Evolutionary conservation across 2,797 vertebrate species (phyloP), one percentile per base, ranked within the genome.

Genomic region (Melanotaenia nigrans): DNA sequence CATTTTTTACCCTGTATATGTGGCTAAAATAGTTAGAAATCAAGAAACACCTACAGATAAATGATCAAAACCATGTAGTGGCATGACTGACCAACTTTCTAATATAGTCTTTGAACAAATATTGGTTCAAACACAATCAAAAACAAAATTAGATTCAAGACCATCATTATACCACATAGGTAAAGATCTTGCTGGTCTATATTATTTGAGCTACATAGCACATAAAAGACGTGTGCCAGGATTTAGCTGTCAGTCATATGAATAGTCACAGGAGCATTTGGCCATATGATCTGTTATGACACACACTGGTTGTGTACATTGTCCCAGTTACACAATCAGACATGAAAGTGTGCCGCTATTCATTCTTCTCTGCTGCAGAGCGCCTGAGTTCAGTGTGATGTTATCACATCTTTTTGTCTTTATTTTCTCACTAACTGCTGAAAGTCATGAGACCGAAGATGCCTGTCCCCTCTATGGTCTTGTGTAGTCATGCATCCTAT

Each of bases 371-470:
- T 65, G 49, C 64, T 55, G 64, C 65, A 30, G 36, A 45, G 12
- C 14, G 25, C 13, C 40, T 59, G 55, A 49, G 42, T 14, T 25
- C 42, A 14, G 18, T 22, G 38, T 53, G 35, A 61, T 47, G 22
- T 54, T 57, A 36, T 56, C 30, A n/a, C 36, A 9, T 51, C 40
- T 64, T 40, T 57, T 12, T 28, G 20, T 49, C 10, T 36, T 38
- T 53, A 22, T 38, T 68, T 51, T 58, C 49, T 45, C 4, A 5
- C 49, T 38, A n/a, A 58, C 32, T 68, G 53, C 56, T 77, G 70
- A 67, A 42, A 45, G 55, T 33, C 64, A 33, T 49, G 57, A 51
- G 61, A 56, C 28, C 61, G 65, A 70, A 72, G 56, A 59, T 3
- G 22, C 24, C 35, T 4, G 42, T 10, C 58, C 20, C 62, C 42